Conservation (phyloP, 1,140 invertebrate genomes). For the Lasioglossum baleicum region DNA sequence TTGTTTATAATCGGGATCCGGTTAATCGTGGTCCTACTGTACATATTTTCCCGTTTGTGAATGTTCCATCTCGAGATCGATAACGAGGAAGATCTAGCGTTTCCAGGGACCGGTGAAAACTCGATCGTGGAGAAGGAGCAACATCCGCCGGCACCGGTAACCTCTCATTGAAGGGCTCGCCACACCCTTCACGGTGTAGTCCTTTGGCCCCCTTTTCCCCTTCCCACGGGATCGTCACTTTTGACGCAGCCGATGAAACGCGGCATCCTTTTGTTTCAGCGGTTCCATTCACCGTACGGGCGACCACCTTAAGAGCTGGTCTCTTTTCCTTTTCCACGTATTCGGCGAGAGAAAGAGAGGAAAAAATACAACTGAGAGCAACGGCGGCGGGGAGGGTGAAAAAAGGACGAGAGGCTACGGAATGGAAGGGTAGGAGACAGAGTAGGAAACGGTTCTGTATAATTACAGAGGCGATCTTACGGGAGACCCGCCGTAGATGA, state of each 20-base stretch:
- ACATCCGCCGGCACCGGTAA: slow-evolving; percentile 68
- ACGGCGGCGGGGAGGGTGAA: neutral
- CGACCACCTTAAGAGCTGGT: slow-evolving; percentile 61
- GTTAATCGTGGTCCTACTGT: too few species aligned
- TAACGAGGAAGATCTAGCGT: neutral
- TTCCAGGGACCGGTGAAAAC: neutral
- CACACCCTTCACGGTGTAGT: slow-evolving; percentile 70
- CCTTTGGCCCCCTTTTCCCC: slow-evolving; percentile 62
- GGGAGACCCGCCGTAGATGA: slow-evolving; percentile 36
- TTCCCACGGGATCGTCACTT: slow-evolving; percentile 57
- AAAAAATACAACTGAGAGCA: neutral
- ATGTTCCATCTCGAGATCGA: neutral
- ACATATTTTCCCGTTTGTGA: too few species aligned
- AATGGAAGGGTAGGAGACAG: slow-evolving; percentile 43
- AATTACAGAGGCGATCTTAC: slow-evolving; percentile 63
- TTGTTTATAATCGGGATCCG: too few species aligned
- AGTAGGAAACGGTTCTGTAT: slow-evolving; percentile 51
- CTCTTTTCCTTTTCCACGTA: slow-evolving; percentile 42
- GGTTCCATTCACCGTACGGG: slow-evolving; percentile 59
- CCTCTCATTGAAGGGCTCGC: slow-evolving; percentile 68
- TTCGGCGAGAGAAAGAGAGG: too few species aligned
- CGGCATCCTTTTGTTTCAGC: slow-evolving; percentile 67
- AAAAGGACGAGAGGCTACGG: slow-evolving; percentile 4
- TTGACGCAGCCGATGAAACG: slow-evolving; percentile 59
- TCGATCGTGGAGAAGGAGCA: slow-evolving; percentile 52